Conservation (phyloP, 2,888 invertebrate genomes). For the Napeogenes inachia region DNA sequence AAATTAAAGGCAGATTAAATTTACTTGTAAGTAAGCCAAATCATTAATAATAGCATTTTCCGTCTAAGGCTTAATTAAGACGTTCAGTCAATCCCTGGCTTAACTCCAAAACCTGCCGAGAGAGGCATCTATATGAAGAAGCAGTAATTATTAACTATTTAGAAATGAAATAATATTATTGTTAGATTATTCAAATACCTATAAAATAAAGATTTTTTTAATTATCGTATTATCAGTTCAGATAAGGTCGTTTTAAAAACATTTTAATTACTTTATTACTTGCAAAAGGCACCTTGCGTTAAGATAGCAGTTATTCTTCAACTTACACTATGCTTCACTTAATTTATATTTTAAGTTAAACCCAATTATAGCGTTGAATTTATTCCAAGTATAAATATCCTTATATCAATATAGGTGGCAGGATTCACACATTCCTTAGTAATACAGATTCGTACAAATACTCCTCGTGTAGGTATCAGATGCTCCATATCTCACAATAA, state of each 20-base stretch:
- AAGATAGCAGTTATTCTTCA: too few relatives aligned
- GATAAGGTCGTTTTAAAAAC: too few relatives aligned
- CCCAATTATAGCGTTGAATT: too few relatives aligned
- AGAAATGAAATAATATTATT: neutral
- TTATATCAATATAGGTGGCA: neutral
- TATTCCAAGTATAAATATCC: too few relatives aligned
- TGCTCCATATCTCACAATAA: slow-evolving; percentile 11
- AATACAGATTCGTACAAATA: slow-evolving; percentile 5
- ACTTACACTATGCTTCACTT: too few relatives aligned
- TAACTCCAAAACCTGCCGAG: slow-evolving; percentile 53
- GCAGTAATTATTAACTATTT: slow-evolving; percentile 20
- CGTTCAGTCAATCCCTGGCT: slow-evolving; percentile 60
- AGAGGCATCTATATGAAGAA: slow-evolving; percentile 46
- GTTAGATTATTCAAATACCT: too few relatives aligned
- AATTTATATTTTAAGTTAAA: too few relatives aligned
- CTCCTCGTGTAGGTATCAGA: slow-evolving; percentile 7
- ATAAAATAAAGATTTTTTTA: too few relatives aligned
- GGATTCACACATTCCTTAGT: neutral
- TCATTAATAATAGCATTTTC: neutral
- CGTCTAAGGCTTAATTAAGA: slow-evolving; percentile 53
- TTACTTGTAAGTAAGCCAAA: neutral
- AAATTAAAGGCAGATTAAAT: neutral
- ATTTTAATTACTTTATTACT: too few relatives aligned
- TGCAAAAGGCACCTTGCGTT: too few relatives aligned
- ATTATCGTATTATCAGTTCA: too few relatives aligned